Evolutionary conservation across 2,888 invertebrate genomes (phyloP).

Genomic region (Galerucella nymphaeae): DNA sequence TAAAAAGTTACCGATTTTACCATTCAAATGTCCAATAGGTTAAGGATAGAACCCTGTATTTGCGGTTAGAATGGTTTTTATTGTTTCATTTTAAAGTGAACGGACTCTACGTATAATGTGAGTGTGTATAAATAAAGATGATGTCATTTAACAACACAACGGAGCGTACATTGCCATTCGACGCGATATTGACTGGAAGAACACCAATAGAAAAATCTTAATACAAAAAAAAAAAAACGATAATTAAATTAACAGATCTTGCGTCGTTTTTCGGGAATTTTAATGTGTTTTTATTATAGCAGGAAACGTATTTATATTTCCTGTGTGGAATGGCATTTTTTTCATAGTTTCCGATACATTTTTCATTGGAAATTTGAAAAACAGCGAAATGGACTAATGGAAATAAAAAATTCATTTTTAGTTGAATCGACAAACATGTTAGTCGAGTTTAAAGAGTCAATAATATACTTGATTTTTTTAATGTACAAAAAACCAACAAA

Average conservation of each 20-base stretch:
- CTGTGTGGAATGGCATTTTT: too few species aligned
- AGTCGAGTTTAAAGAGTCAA: too few species aligned
- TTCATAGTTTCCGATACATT: too few species aligned
- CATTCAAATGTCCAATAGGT: not conserved
- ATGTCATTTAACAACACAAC: constrained; percentile 37
- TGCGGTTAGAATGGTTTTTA: not conserved
- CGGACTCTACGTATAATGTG: constrained; percentile 18
- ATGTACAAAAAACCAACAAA: too few species aligned
- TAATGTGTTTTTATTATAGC: too few species aligned
- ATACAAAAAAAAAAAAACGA: not conserved
- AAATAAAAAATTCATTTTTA: too few species aligned
- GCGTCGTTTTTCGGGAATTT: not conserved
- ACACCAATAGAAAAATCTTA: not conserved
- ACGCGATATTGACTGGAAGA: constrained; percentile 4
- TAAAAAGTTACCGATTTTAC: not conserved
- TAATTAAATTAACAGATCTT: not conserved
- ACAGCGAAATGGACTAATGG: too few species aligned
- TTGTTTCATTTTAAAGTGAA: not conserved
- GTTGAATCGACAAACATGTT: too few species aligned
- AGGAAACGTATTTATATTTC: too few species aligned
- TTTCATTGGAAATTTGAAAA: too few species aligned
- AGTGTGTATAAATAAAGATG: constrained; percentile 41
- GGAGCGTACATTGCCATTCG: constrained; percentile 33
- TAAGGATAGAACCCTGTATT: not conserved
- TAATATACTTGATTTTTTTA: too few species aligned